Evolutionary conservation across 2,888 invertebrate species (phyloP).

Genomic region (Lumbricus terrestris): DNA sequence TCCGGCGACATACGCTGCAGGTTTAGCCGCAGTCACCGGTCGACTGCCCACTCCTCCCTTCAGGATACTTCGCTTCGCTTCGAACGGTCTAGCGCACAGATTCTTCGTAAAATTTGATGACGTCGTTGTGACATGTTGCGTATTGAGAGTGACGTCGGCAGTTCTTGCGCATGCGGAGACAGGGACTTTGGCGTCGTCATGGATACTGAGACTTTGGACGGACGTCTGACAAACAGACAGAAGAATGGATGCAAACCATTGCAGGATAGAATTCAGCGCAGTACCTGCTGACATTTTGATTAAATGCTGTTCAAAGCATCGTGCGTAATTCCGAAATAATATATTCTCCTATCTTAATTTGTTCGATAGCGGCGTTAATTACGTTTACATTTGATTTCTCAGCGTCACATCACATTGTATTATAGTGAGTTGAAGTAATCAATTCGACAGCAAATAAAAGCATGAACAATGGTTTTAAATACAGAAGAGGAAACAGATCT

Average conservation of each 20-base stretch:
- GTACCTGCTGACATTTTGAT: neutral
- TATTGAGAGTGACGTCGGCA: neutral
- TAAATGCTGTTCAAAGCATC: neutral
- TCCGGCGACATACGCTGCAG: neutral
- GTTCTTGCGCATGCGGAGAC: too few relatives aligned
- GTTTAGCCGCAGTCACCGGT: neutral
- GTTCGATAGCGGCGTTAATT: too few relatives aligned
- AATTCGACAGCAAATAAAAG: too few relatives aligned
- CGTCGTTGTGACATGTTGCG: neutral
- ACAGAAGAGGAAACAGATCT: too few relatives aligned
- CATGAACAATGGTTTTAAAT: too few relatives aligned
- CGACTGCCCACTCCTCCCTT: neutral
- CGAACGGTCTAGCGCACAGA: neutral
- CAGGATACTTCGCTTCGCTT: neutral
- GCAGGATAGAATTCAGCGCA: neutral
- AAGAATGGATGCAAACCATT: neutral
- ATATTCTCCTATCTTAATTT: neutral
- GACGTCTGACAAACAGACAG: neutral
- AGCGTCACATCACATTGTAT: too few relatives aligned
- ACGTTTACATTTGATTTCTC: too few relatives aligned
- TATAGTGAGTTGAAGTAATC: too few relatives aligned
- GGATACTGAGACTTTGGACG: neutral
- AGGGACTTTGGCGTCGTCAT: neutral
- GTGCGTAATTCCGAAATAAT: neutral
- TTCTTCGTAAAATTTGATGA: neutral